Conservation (phyloP, 2,797 vertebrate genomes). For the Lindbergichthys nudifrons region DNA sequence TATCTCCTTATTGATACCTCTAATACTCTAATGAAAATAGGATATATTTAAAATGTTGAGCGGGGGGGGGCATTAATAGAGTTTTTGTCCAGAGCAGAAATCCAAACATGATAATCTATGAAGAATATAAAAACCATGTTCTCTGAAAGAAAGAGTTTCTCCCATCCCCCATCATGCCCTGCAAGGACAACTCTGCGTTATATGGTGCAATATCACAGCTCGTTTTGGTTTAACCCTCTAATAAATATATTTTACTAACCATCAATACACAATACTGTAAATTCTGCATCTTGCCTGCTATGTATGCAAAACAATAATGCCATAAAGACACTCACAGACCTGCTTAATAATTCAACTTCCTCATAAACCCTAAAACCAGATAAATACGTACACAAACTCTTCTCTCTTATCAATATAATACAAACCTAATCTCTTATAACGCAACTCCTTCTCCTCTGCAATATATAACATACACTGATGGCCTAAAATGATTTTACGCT, state of each 20-base stretch:
- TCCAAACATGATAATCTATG: slow-evolving; percentile 21
- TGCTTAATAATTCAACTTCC: slow-evolving; percentile 31
- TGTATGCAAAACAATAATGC: slow-evolving; percentile 43
- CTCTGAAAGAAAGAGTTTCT: slow-evolving; percentile 16
- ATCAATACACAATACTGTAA: slow-evolving; percentile 39
- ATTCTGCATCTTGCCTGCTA: slow-evolving; percentile 30
- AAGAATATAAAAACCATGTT: slow-evolving; percentile 34
- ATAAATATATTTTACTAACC: slow-evolving; percentile 42
- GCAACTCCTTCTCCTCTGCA: slow-evolving; percentile 18
- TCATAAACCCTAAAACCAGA: slow-evolving; percentile 40
- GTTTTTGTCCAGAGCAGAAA: slow-evolving; percentile 28
- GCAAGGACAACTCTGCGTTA: slow-evolving; percentile 15
- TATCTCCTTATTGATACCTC: slow-evolving; percentile 49
- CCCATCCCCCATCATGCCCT: slow-evolving; percentile 17
- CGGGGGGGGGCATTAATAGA: slow-evolving; percentile 19
- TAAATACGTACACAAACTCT: slow-evolving; percentile 32
- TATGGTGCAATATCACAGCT: slow-evolving; percentile 36
- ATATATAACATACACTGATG: slow-evolving; percentile 8
- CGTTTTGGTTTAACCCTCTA: slow-evolving; percentile 37
- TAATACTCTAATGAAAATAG: slow-evolving; percentile 40
- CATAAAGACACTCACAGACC: slow-evolving; percentile 36
- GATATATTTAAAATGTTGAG: slow-evolving; percentile 42
- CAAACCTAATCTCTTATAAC: slow-evolving; percentile 36
- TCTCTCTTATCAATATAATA: slow-evolving; percentile 49
- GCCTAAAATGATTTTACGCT: slow-evolving; percentile 20